A percentile compares a stretch with the other conserved stretches of the same genome.
Conservation (phyloP, 2,888 invertebrate genomes). For the Euspilapteryx auroguttella region DNA sequence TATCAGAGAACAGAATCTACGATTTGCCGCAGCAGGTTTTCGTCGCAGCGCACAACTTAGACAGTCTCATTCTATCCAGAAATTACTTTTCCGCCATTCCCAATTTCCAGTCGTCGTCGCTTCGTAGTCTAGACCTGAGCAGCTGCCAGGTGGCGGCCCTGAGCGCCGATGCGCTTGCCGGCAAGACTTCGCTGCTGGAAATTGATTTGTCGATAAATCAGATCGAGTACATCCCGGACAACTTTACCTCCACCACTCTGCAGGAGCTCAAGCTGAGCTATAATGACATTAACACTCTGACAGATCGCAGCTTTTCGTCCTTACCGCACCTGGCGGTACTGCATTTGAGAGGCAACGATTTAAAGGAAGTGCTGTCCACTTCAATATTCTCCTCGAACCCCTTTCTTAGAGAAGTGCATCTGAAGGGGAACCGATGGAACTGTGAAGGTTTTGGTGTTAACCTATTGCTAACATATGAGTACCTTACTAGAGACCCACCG, state of each 20-base stretch:
- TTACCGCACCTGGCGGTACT: slow-evolving; percentile 66
- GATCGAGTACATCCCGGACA: slow-evolving; percentile 62
- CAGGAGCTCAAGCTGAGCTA: slow-evolving; percentile 62
- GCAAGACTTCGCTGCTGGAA: slow-evolving; percentile 58
- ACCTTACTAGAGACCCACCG: slow-evolving; percentile 55
- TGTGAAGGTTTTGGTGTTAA: slow-evolving; percentile 67
- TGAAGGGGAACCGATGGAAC: slow-evolving; percentile 77
- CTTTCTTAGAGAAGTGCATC: slow-evolving; percentile 57
- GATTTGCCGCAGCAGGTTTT: slow-evolving; percentile 60
- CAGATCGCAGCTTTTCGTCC: slow-evolving; percentile 63
- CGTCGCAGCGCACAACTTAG: slow-evolving; percentile 54
- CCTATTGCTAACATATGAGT: slow-evolving; percentile 64
- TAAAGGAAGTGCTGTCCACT: slow-evolving; percentile 65
- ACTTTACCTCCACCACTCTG: slow-evolving; percentile 60
- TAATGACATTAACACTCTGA: slow-evolving; percentile 61
- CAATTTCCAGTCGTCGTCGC: slow-evolving; percentile 55
- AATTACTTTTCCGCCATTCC: slow-evolving; percentile 65
- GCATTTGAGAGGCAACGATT: slow-evolving; percentile 71
- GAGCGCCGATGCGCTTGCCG: slow-evolving; percentile 43
- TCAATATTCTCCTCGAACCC: slow-evolving; percentile 64
- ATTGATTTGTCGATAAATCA: slow-evolving; percentile 70
- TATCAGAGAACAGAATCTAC: slow-evolving; percentile 70
- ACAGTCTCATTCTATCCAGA: slow-evolving; percentile 64
- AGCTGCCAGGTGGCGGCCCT: slow-evolving; percentile 65
- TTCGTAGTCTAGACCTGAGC: slow-evolving; percentile 61